Percentiles rank a stretch among this genome's conserved stretches.
phyloP scores from a whole-genome alignment of 2,888 invertebrate genomes.

The Elmis aenea region DNA sequence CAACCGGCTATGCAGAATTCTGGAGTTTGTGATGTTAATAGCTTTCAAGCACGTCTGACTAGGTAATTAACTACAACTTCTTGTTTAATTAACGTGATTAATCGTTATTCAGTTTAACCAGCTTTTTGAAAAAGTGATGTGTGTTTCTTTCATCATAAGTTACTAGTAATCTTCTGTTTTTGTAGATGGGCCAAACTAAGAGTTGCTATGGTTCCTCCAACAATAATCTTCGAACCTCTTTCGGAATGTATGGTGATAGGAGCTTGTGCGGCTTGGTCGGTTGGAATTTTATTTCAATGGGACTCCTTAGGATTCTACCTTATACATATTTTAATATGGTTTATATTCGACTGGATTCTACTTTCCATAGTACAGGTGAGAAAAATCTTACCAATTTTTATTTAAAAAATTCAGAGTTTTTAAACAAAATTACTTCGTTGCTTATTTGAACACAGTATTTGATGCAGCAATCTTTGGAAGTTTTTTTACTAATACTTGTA shows the following conservation, averaged over 20 bases:
- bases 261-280: constrained; percentile 86
- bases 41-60: constrained; percentile 77
- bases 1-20: constrained; percentile 96
- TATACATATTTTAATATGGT: constrained; percentile 91
- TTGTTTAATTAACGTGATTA: neutral
- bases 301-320: constrained; percentile 89
- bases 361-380: constrained; percentile 76
- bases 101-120: constrained; percentile 2
- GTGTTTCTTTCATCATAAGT: neutral
- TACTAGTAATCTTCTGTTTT: neutral
- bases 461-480: neutral
- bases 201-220: constrained; percentile 91
- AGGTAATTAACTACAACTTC: constrained; percentile 36
- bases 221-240: constrained; percentile 87
- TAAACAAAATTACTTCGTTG: constrained; percentile 1
- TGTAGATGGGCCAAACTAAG: constrained; percentile 90
- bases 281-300: constrained; percentile 75
- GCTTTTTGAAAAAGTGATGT: no score
- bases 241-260: constrained; percentile 94
- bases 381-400: constrained; percentile 1
- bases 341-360: constrained; percentile 91
- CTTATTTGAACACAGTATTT: no score
- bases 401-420: constrained; percentile 1
- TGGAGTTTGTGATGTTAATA: constrained; percentile 78
- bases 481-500: neutral